Evolutionary conservation across 2,797 vertebrate genomes (phyloP).

Genomic region (Heteromormyrus szaboi): DNA sequence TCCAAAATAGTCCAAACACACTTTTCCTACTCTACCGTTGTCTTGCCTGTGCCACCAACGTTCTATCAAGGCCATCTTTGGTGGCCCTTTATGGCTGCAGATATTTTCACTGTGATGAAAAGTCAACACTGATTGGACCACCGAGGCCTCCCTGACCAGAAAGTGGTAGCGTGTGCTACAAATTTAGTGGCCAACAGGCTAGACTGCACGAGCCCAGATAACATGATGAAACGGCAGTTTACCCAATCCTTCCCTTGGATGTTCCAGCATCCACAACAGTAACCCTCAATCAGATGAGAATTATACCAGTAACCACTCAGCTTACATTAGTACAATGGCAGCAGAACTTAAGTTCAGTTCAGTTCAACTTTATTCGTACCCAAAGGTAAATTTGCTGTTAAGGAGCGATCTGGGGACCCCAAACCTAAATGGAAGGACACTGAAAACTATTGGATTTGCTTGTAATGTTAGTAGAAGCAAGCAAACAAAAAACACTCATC

Average conservation of each 20-base stretch:
- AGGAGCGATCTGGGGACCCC: not conserved
- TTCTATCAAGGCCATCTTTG: not conserved
- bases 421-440: not conserved
- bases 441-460: not conserved
- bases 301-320: not conserved
- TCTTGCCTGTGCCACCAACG: not conserved
- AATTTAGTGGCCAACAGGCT: not conserved
- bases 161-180: constrained; percentile 29
- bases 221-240: not conserved
- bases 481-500: not conserved
- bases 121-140: not conserved
- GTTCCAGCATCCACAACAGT: not conserved
- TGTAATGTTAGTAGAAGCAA: not conserved
- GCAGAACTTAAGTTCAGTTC: not conserved
- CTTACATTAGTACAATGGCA: not conserved
- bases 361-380: too few relatives aligned
- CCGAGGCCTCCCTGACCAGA: constrained; percentile 26
- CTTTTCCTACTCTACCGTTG: not conserved
- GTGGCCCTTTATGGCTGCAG: not conserved
- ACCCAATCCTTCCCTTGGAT: not conserved
- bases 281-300: not conserved
- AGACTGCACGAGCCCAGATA: not conserved
- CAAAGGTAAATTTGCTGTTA: too few relatives aligned
- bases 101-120: not conserved
- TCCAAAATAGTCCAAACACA: not conserved